A percentile compares a stretch with the other conserved stretches of the same genome.
Evolutionary conservation across 2,797 vertebrate species (phyloP).

Genomic region (Rhinatrema bivittatum): DNA sequence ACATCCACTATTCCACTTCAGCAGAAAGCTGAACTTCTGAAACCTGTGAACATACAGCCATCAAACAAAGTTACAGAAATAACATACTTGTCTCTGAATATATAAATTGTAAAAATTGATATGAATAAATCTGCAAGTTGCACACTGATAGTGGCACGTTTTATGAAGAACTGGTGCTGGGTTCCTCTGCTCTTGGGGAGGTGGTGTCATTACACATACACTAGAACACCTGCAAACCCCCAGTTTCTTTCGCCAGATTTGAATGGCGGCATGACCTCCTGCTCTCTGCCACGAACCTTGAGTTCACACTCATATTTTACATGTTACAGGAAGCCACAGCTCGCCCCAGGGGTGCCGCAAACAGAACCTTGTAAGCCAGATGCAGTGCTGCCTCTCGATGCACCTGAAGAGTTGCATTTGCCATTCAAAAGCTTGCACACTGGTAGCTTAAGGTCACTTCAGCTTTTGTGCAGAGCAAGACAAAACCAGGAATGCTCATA

Average conservation of each 20-base stretch:
- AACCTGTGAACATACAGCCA: constrained; percentile 49
- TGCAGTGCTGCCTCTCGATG: constrained; percentile 69
- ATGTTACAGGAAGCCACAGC: constrained; percentile 86
- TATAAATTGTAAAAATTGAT: constrained; percentile 84
- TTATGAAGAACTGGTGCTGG: constrained; percentile 55
- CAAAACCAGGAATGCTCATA: constrained; percentile 88
- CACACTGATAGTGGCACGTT: constrained; percentile 80
- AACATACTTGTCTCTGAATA: constrained; percentile 92
- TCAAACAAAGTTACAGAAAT: constrained; percentile 74
- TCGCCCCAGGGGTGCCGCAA: constrained; percentile 83
- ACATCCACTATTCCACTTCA: constrained; percentile 5
- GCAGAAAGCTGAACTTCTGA: constrained; percentile 34
- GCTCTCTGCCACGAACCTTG: constrained; percentile 77
- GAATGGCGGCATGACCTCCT: constrained; percentile 91
- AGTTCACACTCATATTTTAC: constrained; percentile 94
- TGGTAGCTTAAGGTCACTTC: constrained; percentile 72
- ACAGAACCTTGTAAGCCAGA: constrained; percentile 80
- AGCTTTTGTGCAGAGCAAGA: constrained; percentile 74
- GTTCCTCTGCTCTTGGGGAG: constrained; percentile 49
- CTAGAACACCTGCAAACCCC: constrained; percentile 85
- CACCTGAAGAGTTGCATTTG: constrained; percentile 74
- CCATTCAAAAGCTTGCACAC: constrained; percentile 68
- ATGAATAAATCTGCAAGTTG: constrained; percentile 93
- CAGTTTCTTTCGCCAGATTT: constrained; percentile 65
- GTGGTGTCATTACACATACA: constrained; percentile 72